Percentiles rank a stretch among this genome's conserved stretches.
Conservation (phyloP, 2,888 invertebrate genomes). For the Isoperla grammatica region DNA sequence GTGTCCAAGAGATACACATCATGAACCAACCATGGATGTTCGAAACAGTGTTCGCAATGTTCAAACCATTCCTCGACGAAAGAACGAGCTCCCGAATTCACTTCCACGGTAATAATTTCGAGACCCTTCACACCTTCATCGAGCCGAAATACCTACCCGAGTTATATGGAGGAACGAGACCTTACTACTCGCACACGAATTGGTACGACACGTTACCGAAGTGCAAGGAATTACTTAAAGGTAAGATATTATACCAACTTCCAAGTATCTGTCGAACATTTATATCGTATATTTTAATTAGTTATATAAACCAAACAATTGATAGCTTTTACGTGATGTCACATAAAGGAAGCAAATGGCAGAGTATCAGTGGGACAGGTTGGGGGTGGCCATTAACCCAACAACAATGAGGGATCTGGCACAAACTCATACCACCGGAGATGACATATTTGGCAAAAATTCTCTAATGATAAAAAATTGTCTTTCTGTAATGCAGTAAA, state of each 20-base stretch:
- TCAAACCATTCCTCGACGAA: constrained; percentile 67
- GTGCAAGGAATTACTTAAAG: background rate
- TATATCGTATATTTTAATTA: too few species aligned
- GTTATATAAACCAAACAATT: too few species aligned
- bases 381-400: too few species aligned
- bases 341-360: too few species aligned
- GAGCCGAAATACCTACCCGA: constrained; percentile 64
- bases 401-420: too few species aligned
- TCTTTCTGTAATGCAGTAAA: too few species aligned
- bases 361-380: too few species aligned
- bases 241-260: constrained; percentile 14
- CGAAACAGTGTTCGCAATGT: constrained; percentile 69
- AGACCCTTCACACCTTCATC: constrained; percentile 68
- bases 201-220: constrained; percentile 25
- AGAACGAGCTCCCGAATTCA: constrained; percentile 56
- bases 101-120: constrained; percentile 68
- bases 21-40: constrained; percentile 78
- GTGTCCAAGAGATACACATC: constrained; percentile 67
- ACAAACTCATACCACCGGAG: too few species aligned
- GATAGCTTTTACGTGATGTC: too few species aligned
- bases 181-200: constrained; percentile 26
- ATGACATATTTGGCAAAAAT: too few species aligned
- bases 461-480: too few species aligned
- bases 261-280: too few species aligned
- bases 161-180: constrained; percentile 55